phyloP scores from a whole-genome alignment of 2,888 invertebrate genomes.

The Cactoblastis cactorum region DNA sequence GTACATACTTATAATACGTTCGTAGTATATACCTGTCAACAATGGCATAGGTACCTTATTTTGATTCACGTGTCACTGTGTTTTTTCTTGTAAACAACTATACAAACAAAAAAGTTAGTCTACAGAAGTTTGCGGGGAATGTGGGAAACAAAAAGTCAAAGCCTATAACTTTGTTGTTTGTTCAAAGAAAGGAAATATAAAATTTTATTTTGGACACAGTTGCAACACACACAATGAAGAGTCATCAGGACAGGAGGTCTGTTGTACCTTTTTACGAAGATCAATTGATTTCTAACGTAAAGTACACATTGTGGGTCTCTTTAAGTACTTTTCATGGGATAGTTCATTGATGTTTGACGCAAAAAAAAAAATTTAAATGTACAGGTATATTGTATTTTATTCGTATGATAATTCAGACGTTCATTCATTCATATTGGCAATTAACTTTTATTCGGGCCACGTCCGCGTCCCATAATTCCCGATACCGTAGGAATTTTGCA shows the following conservation, averaged over 20 bases:
- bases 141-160: conserved; percentile 4
- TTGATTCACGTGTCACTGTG: background rate
- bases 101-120: background rate
- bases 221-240: background rate
- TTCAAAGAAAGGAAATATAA: conserved; percentile 9
- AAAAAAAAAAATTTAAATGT: conserved; percentile 40
- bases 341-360: conserved; percentile 39
- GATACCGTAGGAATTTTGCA: too few species aligned
- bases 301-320: conserved; percentile 11
- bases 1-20: background rate
- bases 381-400: background rate
- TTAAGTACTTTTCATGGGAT: conserved; percentile 35
- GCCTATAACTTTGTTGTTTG: conserved; percentile 6
- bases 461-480: too few species aligned
- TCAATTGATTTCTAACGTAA: background rate
- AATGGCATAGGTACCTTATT: background rate
- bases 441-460: too few species aligned
- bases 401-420: background rate
- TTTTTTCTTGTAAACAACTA: background rate
- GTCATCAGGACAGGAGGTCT: conserved; percentile 2
- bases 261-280: background rate
- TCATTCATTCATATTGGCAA: too few species aligned
- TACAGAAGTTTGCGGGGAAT: background rate
- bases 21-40: too few species aligned
- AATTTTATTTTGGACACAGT: conserved; percentile 11